Evolutionary conservation across 2,797 vertebrate genomes (phyloP).

Genomic region (Potorous gilbertii): DNA sequence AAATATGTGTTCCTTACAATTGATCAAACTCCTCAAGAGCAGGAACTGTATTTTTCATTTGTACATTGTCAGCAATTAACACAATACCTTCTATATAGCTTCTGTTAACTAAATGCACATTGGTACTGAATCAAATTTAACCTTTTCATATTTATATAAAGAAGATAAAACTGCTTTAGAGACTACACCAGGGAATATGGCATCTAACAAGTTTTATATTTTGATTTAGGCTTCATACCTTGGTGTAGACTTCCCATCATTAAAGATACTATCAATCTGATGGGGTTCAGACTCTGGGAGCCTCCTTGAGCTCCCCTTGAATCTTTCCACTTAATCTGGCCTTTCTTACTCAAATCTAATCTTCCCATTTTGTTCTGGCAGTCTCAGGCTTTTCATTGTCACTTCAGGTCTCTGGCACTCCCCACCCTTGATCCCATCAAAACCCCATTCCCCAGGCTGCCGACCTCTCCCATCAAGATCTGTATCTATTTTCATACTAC

Average conservation of each 20-base stretch:
- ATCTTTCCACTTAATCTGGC: too few relatives aligned
- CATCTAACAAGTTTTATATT: not conserved
- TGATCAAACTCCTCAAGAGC: not conserved
- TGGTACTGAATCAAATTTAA: not conserved
- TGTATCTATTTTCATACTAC: too few relatives aligned
- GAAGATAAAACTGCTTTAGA: not conserved
- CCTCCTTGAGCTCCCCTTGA: too few relatives aligned
- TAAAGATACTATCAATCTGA: not conserved
- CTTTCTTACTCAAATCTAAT: too few relatives aligned
- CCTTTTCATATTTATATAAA: conserved; percentile 36
- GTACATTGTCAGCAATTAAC: not conserved
- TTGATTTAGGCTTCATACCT: not conserved
- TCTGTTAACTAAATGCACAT: not conserved
- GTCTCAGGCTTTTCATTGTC: too few relatives aligned
- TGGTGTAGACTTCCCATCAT: too few relatives aligned
- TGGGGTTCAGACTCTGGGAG: too few relatives aligned
- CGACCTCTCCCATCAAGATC: too few relatives aligned
- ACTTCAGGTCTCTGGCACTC: too few relatives aligned
- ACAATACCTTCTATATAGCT: not conserved
- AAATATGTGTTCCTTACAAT: not conserved
- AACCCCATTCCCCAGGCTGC: too few relatives aligned
- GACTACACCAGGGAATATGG: not conserved
- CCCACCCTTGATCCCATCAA: too few relatives aligned
- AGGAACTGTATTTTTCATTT: not conserved
- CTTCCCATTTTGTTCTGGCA: too few relatives aligned